phyloP scores from a whole-genome alignment of 1,140 invertebrate genomes.

The Tetraneura akinire region DNA sequence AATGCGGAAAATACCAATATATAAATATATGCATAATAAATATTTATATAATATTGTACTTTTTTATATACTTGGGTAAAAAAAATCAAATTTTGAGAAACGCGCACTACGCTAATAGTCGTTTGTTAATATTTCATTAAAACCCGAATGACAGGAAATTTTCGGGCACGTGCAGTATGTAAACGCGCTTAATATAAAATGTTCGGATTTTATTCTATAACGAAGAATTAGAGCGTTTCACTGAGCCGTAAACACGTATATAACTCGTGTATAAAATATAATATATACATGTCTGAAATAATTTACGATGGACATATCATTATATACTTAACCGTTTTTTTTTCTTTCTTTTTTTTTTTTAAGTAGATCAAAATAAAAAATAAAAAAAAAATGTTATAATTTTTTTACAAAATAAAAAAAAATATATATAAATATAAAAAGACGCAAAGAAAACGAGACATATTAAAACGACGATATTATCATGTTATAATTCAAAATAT shows the following conservation, averaged over 20 bases:
- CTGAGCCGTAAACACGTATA: background rate
- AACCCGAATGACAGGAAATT: background rate
- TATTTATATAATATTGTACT: too few species aligned
- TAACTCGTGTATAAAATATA: background rate
- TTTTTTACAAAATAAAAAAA: too few species aligned
- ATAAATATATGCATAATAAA: too few species aligned
- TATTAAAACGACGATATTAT: too few species aligned
- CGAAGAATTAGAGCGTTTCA: background rate
- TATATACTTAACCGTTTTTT: background rate
- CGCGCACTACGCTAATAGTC: background rate
- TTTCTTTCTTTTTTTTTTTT: too few species aligned
- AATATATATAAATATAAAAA: too few species aligned
- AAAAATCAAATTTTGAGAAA: background rate
- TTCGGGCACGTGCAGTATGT: background rate
- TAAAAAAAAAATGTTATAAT: background rate
- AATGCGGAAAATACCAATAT: too few species aligned
- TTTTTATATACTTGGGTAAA: too few species aligned
- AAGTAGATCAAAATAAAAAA: too few species aligned
- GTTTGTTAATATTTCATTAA: background rate
- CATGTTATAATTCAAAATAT: too few species aligned
- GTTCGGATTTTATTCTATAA: background rate
- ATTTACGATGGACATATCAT: background rate
- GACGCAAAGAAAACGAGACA: too few species aligned
- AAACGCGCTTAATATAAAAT: background rate
- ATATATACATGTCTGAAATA: too few species aligned